Percentiles rank a stretch among this genome's conserved stretches.
These are phyloP conservation scores for Eupithecia centaureata DNA, from an alignment of 2,888 invertebrate species.

Conservation along the genomic window DNA sequence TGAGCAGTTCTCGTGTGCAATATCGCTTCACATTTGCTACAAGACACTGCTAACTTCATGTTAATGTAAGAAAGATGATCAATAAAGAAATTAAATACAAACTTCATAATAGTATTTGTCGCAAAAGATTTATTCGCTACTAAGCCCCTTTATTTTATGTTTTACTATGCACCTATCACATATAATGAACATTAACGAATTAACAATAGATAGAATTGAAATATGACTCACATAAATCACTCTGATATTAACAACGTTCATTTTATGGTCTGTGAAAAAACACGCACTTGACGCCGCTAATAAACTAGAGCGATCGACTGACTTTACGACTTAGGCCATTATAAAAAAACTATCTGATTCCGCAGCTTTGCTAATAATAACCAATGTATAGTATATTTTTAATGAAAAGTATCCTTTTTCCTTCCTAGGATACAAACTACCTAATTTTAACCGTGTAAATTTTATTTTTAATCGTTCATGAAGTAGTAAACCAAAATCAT, in stretches of 20 bases:
- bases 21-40: constrained; percentile 1
- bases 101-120: background rate
- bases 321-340: background rate
- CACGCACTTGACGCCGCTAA: background rate
- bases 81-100: background rate
- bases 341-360: background rate
- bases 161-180: background rate
- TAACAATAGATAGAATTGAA: constrained; percentile 6
- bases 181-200: background rate
- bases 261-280: constrained; percentile 3
- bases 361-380: background rate
- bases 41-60: background rate
- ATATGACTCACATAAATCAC: constrained; percentile 3
- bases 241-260: constrained; percentile 8
- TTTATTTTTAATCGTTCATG: too few relatives aligned
- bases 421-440: too few relatives aligned
- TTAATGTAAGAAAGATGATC: too few relatives aligned
- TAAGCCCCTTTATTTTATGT: background rate
- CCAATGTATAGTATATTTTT: background rate
- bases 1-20: background rate
- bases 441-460: too few relatives aligned
- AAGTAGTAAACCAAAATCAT: too few relatives aligned
- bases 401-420: background rate
- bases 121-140: background rate
- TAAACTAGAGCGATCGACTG: background rate